Conservation (phyloP, 2,888 invertebrate genomes). For the Parochlus steinenii region DNA sequence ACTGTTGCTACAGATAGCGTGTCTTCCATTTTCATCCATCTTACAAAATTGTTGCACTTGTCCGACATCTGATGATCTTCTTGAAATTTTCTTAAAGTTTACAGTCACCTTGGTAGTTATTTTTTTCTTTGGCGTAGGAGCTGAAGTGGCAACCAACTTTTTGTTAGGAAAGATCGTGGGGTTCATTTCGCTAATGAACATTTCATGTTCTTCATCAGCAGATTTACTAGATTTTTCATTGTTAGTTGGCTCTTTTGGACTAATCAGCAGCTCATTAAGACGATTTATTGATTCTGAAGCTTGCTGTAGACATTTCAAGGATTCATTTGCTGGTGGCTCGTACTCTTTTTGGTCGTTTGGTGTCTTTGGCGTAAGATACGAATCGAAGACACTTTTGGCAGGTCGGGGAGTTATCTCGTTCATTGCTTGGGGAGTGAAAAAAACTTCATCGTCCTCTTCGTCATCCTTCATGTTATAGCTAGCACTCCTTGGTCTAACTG, state of each 20-base stretch:
- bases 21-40: slow-evolving; percentile 11
- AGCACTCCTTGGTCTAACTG: background rate
- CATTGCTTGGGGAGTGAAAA: no score
- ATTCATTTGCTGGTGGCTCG: slow-evolving; percentile 1
- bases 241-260: background rate
- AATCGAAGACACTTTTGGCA: no score
- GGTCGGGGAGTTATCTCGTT: background rate
- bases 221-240: no score
- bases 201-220: no score
- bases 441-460: no score
- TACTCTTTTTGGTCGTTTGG: background rate
- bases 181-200: no score
- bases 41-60: slow-evolving; percentile 10
- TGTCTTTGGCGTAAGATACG: no score
- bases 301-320: slow-evolving; percentile 1
- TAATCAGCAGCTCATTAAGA: background rate
- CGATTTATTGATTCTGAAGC: slow-evolving; percentile 7
- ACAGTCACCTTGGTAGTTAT: slow-evolving; percentile 14
- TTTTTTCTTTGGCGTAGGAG: slow-evolving; percentile 11
- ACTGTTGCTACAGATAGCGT: slow-evolving; percentile 15
- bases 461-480: background rate
- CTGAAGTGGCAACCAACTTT: slow-evolving; percentile 1
- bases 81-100: slow-evolving; percentile 14
- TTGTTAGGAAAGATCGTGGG: background rate
- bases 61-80: slow-evolving; percentile 15